These are phyloP conservation scores for Lordiphosa clarofinis DNA, from an alignment of 1,140 invertebrate species.

Conservation along the genomic window DNA sequence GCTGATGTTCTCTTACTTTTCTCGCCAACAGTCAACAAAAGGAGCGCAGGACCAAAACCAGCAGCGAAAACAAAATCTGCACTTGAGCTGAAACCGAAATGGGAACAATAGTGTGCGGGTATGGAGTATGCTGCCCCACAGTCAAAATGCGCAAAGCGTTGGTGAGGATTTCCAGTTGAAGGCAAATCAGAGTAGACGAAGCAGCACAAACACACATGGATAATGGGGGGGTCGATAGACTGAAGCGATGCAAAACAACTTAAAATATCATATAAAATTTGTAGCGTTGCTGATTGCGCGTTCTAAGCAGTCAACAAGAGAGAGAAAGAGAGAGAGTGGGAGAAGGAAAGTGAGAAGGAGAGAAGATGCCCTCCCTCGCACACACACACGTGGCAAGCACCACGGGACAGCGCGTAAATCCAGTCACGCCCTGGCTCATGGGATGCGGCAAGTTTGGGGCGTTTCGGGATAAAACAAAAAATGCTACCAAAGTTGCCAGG, in stretches of 20 bases:
- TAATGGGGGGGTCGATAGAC: not conserved
- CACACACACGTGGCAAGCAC: conserved; percentile 8
- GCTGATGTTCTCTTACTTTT: not conserved
- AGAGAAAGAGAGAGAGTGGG: conserved; percentile 16
- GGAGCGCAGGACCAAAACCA: conserved; percentile 3
- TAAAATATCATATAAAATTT: conserved; percentile 78
- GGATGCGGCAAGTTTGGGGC: conserved; percentile 1
- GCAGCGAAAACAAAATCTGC: conserved; percentile 20
- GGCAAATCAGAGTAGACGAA: conserved; percentile 40
- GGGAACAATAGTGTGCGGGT: conserved; percentile 19
- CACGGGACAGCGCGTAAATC: conserved; percentile 56
- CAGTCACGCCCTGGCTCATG: conserved; percentile 55
- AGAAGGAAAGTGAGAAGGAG: not conserved
- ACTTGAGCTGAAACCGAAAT: conserved; percentile 24
- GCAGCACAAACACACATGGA: not conserved
- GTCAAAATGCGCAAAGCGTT: conserved; percentile 48
- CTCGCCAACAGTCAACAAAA: conserved; percentile 10
- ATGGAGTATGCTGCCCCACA: conserved; percentile 53
- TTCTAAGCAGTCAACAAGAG: conserved; percentile 57
- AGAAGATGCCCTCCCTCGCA: conserved; percentile 8
- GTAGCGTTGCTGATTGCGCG: conserved; percentile 72
- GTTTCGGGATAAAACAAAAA: conserved; percentile 41
- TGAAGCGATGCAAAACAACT: conserved; percentile 70
- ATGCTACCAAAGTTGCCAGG: conserved; percentile 11
- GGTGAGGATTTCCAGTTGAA: conserved; percentile 49